Base-by-base conservation (phyloP, 2,888 invertebrate genomes). In the Cheilosia vulpina region DNA sequence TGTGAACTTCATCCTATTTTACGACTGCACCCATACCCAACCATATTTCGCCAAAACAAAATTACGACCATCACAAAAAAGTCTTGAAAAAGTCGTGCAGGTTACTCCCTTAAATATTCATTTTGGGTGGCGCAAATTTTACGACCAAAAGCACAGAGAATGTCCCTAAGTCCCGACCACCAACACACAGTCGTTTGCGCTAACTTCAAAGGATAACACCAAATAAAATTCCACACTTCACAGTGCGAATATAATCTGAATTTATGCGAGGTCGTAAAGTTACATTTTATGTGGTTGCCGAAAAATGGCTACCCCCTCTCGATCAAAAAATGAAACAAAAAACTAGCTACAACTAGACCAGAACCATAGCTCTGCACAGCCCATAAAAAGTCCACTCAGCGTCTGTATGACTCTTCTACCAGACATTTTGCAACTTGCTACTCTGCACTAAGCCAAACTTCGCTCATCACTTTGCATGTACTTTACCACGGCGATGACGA, bases 191-290 rank as follows among this genome's bases (percentile, higher is more conserved):
- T 55, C 62, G 50, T 45, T 78, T 50, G 43, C 41, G 34, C 45
- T 55, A 75, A 71, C 69, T 65, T 84, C 63, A 52, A 65, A 65
- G 69, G 69, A 79, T 79, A 75, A 75, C 62, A 58, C 65, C 79
- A 73, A 69, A 79, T 75, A 84, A 78, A 79, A 79, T 75, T 78
- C 68, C 60, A 45, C 76, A 77, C 80, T 83, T 73, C 73, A 69
- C 78, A 83, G 83, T 78, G 73, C 73, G 80, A 84, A 76, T 75
- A 84, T 84, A 84, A 84, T 84, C 71, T 65, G 66, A 84, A 76
- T 84, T 84, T 84, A 84, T 80, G 75, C 55, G 45, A 34, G 47
- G 60, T 80, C 84, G 66, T 84, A 84, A 84, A 84, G 69, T 76
- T 69, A 84, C 84, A 80, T 76, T 80, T 80, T 76, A 84, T 84